Conservation (phyloP, 2,113 vertebrate genomes). For the Ophthalmolycus amberensis region DNA sequence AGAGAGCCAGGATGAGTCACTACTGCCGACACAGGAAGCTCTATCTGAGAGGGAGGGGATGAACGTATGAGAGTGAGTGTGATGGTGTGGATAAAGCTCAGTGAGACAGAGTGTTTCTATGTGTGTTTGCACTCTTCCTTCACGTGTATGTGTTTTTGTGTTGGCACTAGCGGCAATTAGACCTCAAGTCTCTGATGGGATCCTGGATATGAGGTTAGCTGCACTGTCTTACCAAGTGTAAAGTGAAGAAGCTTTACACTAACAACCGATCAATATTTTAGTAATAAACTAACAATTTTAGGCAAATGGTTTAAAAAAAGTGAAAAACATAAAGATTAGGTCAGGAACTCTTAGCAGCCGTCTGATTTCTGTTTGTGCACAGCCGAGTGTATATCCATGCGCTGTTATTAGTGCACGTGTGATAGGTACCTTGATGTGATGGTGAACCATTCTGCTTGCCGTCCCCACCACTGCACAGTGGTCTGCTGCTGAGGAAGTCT, state of each 20-base stretch:
- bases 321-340: neutral
- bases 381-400: neutral
- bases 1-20: constrained; percentile 80
- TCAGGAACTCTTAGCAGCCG: neutral
- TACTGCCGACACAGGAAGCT: constrained; percentile 79
- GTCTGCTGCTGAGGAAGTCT: constrained; percentile 44
- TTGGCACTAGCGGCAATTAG: neutral
- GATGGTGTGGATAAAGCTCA: constrained; percentile 50
- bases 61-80: constrained; percentile 47
- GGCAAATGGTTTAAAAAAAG: neutral
- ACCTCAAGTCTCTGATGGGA: constrained; percentile 12
- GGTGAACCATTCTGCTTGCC: constrained; percentile 59
- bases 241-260: neutral
- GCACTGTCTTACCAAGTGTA: constrained; percentile 1
- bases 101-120: constrained; percentile 14
- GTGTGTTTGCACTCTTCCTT: constrained; percentile 14
- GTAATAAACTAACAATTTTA: neutral
- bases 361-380: neutral
- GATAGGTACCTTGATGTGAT: constrained; percentile 79
- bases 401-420: neutral
- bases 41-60: constrained; percentile 58
- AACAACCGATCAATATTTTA: neutral
- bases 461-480: constrained; percentile 28
- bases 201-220: neutral
- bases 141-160: constrained; percentile 12